These are phyloP conservation scores for Notarius quadriscutis DNA, from an alignment of 2,113 vertebrate species.

Conservation along the genomic window DNA sequence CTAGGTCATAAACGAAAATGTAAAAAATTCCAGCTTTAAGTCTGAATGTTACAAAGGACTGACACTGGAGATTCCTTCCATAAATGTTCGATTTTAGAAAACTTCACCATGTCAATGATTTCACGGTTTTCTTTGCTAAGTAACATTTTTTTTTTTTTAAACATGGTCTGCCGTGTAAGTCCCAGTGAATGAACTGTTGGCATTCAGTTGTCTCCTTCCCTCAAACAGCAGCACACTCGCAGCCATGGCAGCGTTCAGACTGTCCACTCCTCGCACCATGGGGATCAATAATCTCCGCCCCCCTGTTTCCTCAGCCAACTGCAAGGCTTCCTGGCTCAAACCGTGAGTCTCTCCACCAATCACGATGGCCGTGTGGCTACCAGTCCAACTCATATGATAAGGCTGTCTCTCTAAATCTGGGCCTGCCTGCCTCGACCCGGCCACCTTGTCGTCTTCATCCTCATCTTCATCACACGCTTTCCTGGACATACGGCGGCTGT, in stretches of 20 bases:
- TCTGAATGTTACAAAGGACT: background rate
- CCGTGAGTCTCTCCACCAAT: constrained; percentile 90
- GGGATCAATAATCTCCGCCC: constrained; percentile 84
- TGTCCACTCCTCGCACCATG: constrained; percentile 81
- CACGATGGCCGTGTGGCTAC: constrained; percentile 76
- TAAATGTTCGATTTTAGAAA: background rate
- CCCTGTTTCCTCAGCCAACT: constrained; percentile 72
- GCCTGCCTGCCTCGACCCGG: background rate
- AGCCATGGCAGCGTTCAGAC: constrained; percentile 90
- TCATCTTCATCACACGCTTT: constrained; percentile 52
- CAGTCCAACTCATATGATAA: constrained; percentile 80
- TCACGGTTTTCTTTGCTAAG: background rate
- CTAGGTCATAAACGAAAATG: background rate
- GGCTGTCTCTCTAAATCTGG: constrained; percentile 69
- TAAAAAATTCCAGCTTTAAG: background rate
- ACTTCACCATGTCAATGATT: background rate
- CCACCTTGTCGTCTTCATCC: constrained; percentile 51
- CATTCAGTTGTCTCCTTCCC: constrained; percentile 80
- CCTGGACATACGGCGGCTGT: constrained; percentile 53
- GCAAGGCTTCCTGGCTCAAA: constrained; percentile 77
- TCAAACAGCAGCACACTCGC: constrained; percentile 89
- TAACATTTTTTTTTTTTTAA: background rate
- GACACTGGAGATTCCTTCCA: background rate
- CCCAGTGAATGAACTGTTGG: background rate
- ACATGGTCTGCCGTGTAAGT: background rate